These are phyloP conservation scores for Leptinotarsa juncta DNA, from an alignment of 2,888 invertebrate genomes.

Conservation along the genomic window DNA sequence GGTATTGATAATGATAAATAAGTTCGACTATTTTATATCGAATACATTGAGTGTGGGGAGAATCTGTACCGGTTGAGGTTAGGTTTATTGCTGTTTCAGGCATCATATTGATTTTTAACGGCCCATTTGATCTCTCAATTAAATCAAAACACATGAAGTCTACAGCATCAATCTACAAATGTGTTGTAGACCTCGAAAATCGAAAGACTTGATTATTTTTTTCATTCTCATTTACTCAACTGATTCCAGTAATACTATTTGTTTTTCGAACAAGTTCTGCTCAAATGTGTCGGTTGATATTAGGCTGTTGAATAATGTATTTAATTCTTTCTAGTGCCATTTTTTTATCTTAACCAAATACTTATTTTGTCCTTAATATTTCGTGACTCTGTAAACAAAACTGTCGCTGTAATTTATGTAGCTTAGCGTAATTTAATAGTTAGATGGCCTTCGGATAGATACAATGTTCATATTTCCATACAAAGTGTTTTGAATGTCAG, in stretches of 20 bases:
- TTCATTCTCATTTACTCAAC: no score
- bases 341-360: neutral
- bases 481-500: slow-evolving; percentile 35
- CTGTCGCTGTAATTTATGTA: slow-evolving; percentile 29
- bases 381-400: slow-evolving; percentile 25
- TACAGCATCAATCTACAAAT: no score
- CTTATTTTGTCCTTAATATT: slow-evolving; percentile 6
- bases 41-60: no score
- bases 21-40: no score
- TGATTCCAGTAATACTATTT: neutral
- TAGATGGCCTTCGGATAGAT: slow-evolving; percentile 32
- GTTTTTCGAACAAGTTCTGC: neutral
- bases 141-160: no score
- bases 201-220: no score
- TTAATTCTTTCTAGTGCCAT: slow-evolving; percentile 1
- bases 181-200: no score
- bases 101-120: no score
- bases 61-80: no score
- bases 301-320: neutral
- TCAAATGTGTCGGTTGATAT: slow-evolving; percentile 11
- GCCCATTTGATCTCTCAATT: no score
- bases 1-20: no score
- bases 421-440: slow-evolving; percentile 16
- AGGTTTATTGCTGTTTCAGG: no score
- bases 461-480: slow-evolving; percentile 33